Evolutionary conservation across 2,888 invertebrate genomes (phyloP).

Genomic region (Orthosia incerta): DNA sequence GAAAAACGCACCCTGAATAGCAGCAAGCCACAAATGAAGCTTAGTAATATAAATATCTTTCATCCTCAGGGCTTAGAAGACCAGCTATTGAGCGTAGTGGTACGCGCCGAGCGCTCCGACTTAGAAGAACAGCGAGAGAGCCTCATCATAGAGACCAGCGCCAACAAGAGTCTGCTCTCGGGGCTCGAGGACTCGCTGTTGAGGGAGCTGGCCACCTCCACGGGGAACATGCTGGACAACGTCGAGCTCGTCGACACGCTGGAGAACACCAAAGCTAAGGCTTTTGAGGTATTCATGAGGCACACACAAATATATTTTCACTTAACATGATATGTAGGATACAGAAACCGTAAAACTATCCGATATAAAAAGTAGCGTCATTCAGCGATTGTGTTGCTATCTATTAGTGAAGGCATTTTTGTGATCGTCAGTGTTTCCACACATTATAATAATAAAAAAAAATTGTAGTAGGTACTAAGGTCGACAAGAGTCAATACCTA

Average conservation of each 20-base stretch:
- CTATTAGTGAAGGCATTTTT: too few relatives aligned
- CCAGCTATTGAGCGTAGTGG: slow-evolving; percentile 97
- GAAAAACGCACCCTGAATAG: too few relatives aligned
- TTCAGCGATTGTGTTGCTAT: too few relatives aligned
- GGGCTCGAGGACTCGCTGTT: slow-evolving; percentile 96
- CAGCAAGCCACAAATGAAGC: too few relatives aligned
- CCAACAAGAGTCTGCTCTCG: slow-evolving; percentile 95
- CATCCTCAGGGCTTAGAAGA: slow-evolving; percentile 95
- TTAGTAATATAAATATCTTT: neutral
- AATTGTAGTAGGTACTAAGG: too few relatives aligned
- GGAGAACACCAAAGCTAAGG: slow-evolving; percentile 97
- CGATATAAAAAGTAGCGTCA: too few relatives aligned
- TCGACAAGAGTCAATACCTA: too few relatives aligned
- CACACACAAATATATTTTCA: too few relatives aligned
- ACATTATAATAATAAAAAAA: too few relatives aligned
- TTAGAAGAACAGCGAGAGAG: slow-evolving; percentile 96
- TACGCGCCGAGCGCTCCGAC: slow-evolving; percentile 96
- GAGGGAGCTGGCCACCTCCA: slow-evolving; percentile 95
- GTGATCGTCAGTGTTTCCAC: too few relatives aligned
- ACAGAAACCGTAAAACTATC: too few relatives aligned
- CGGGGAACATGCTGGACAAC: slow-evolving; percentile 98
- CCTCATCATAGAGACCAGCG: slow-evolving; percentile 95
- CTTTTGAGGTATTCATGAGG: slow-evolving; percentile 93
- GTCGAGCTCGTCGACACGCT: slow-evolving; percentile 96
- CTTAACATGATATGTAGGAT: too few relatives aligned